Evolutionary conservation across 2,888 invertebrate species (phyloP).

Genomic region (Penaeus monodon): DNA sequence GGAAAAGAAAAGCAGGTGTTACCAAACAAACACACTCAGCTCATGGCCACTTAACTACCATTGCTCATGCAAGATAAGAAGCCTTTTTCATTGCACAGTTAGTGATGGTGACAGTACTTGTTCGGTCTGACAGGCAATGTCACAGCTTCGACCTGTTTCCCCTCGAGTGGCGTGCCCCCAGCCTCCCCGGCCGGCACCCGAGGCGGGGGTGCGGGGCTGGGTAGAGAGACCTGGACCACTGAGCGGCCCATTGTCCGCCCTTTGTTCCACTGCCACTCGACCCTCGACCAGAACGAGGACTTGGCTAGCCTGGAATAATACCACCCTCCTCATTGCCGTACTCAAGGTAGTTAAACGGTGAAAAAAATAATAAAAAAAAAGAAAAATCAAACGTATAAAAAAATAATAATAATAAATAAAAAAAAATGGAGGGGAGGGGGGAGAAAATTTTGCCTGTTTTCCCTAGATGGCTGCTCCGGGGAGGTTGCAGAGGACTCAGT

Average conservation of each 20-base stretch:
- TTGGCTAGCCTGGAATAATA: slow-evolving; percentile 56
- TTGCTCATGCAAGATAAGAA: slow-evolving; percentile 48
- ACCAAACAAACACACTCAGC: slow-evolving; percentile 10
- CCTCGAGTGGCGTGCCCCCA: slow-evolving; percentile 42
- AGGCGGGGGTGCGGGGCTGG: slow-evolving; percentile 52
- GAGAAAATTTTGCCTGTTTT: not conserved
- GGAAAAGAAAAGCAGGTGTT: slow-evolving; percentile 22
- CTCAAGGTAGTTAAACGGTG: not conserved
- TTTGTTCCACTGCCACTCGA: slow-evolving; percentile 51
- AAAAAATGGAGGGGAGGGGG: not conserved
- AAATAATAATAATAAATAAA: no score
- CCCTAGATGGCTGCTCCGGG: no score
- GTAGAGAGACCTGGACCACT: slow-evolving; percentile 49
- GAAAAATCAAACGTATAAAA: no score
- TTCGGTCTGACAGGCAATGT: slow-evolving; percentile 61
- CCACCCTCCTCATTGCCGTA: slow-evolving; percentile 57
- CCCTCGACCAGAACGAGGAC: slow-evolving; percentile 54
- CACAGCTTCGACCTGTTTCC: slow-evolving; percentile 44
- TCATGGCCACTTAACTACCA: slow-evolving; percentile 28
- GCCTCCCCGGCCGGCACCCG: slow-evolving; percentile 36
- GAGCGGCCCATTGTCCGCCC: slow-evolving; percentile 37
- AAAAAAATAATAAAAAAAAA: no score
- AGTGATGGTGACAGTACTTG: slow-evolving; percentile 60
- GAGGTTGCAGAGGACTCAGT: no score
- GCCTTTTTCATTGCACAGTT: slow-evolving; percentile 60